Conservation (phyloP, 1,140 invertebrate species). For the Heliconius hewitsoni region DNA sequence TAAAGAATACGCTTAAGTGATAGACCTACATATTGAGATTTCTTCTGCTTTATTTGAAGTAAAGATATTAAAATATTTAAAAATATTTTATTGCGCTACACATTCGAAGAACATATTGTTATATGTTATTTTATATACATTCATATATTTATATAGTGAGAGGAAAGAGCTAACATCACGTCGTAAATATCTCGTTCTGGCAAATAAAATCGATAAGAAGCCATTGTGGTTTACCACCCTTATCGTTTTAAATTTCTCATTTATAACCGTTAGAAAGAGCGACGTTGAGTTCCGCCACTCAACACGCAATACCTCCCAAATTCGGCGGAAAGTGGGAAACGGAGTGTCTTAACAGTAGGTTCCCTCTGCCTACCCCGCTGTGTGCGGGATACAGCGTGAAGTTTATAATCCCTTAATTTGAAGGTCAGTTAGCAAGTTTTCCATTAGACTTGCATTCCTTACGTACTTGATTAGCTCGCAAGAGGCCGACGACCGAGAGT, state of each 20-base stretch:
- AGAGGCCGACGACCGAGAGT: not conserved
- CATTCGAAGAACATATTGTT: not conserved
- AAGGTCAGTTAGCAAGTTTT: not conserved
- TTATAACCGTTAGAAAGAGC: not conserved
- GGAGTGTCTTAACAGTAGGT: too few species aligned
- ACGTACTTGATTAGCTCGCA: not conserved
- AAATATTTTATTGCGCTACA: not conserved
- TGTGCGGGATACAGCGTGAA: too few species aligned
- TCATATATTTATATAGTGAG: not conserved
- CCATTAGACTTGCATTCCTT: not conserved
- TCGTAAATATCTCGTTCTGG: not conserved
- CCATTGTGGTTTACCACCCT: not conserved
- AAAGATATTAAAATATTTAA: not conserved
- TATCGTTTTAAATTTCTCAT: not conserved
- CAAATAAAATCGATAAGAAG: not conserved
- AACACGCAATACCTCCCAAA: too few species aligned
- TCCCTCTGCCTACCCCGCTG: too few species aligned
- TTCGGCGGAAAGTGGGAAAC: too few species aligned
- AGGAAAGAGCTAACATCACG: too few species aligned
- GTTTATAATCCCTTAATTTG: not conserved
- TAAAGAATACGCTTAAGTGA: not conserved
- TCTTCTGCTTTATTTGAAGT: not conserved
- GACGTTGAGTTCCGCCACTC: too few species aligned
- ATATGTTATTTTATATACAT: not conserved
- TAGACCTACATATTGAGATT: not conserved